phyloP scores from a whole-genome alignment of 1,140 invertebrate species.

The Drosophila parabipectinata region DNA sequence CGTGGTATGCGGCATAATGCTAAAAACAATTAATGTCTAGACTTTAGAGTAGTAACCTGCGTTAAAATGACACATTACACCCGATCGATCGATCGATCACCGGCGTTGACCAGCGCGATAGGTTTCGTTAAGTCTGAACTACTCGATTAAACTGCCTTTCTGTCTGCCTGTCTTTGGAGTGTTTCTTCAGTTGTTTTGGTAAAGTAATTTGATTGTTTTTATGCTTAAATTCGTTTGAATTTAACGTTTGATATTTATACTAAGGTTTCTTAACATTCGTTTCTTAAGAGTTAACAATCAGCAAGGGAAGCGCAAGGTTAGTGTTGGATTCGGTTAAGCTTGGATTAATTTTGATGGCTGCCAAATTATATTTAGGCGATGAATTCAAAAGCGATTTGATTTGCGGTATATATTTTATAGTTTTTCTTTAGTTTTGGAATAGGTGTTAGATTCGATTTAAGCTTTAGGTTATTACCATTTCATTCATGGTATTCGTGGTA shows the following conservation, averaged over 20 bases:
- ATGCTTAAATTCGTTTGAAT: slow-evolving; percentile 80
- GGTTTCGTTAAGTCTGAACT: slow-evolving; percentile 26
- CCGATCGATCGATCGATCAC: not conserved
- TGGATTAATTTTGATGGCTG: slow-evolving; percentile 20
- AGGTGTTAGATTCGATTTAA: slow-evolving; percentile 21
- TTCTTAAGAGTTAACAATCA: slow-evolving; percentile 43
- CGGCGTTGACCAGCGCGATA: not conserved
- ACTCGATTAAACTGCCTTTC: slow-evolving; percentile 21
- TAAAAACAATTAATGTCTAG: slow-evolving; percentile 49
- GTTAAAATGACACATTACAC: slow-evolving; percentile 52
- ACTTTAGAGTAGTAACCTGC: slow-evolving; percentile 20
- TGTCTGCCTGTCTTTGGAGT: slow-evolving; percentile 30
- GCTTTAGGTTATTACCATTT: slow-evolving; percentile 16
- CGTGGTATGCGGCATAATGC: slow-evolving; percentile 43
- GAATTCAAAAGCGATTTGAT: slow-evolving; percentile 40
- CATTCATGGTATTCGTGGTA: slow-evolving; percentile 22
- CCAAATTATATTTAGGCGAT: slow-evolving; percentile 31
- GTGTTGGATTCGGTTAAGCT: slow-evolving; percentile 38
- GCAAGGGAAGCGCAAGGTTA: slow-evolving; percentile 60
- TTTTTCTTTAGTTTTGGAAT: slow-evolving; percentile 27
- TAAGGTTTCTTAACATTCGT: slow-evolving; percentile 48
- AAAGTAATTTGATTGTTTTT: slow-evolving; percentile 81
- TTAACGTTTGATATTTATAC: slow-evolving; percentile 75
- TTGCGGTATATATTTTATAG: slow-evolving; percentile 57
- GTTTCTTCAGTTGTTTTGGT: slow-evolving; percentile 61